These are phyloP conservation scores for Chloroceryle inda DNA, from an alignment of 2,797 vertebrate genomes.

Conservation along the genomic window DNA sequence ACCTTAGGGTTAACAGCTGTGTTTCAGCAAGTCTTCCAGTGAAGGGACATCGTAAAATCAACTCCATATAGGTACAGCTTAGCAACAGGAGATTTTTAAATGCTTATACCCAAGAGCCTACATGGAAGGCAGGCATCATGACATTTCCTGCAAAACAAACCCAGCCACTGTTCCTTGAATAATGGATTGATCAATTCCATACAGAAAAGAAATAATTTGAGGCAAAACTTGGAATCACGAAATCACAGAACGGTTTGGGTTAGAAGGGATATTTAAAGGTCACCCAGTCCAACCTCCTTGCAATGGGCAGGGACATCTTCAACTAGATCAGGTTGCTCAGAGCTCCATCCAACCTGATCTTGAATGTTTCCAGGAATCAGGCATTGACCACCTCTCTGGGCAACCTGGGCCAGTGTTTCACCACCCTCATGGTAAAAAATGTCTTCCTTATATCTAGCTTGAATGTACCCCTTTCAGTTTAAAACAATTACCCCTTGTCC, in stretches of 20 bases:
- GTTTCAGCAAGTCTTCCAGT: slow-evolving; percentile 50
- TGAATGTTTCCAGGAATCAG: not conserved
- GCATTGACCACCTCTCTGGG: not conserved
- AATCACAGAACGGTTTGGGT: not conserved
- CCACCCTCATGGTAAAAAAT: no score
- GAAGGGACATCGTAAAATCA: not conserved
- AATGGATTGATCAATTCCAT: not conserved
- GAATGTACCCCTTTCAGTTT: not conserved
- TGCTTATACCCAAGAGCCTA: not conserved
- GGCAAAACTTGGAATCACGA: not conserved
- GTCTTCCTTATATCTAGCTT: not conserved
- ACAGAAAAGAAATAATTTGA: not conserved
- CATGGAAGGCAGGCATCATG: not conserved
- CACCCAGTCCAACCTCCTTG: not conserved
- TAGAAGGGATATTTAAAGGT: not conserved
- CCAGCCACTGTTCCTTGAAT: not conserved
- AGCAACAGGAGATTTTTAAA: not conserved
- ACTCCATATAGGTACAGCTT: not conserved
- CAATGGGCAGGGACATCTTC: not conserved
- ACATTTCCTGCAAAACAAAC: not conserved
- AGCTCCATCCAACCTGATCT: not conserved
- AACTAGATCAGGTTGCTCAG: not conserved
- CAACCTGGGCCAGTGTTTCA: not conserved
- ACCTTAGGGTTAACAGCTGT: slow-evolving; percentile 47
- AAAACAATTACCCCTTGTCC: not conserved